These are phyloP conservation scores for Deroptyus accipitrinus DNA, from an alignment of 2,113 vertebrate species.

Conservation along the genomic window DNA sequence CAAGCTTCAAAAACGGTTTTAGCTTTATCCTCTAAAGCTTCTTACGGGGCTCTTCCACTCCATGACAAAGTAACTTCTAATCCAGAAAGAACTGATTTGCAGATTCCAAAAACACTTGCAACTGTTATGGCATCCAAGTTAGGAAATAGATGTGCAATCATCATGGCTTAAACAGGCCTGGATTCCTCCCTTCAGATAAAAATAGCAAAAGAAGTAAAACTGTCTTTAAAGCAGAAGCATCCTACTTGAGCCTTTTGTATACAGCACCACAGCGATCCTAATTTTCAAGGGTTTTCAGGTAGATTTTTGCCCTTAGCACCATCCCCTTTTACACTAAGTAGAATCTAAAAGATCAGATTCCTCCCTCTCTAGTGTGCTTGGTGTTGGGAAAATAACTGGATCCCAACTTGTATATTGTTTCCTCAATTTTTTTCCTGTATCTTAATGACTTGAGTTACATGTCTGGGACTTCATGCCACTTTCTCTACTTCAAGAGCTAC, in stretches of 20 bases:
- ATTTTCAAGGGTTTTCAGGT: neutral
- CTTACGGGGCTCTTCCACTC: neutral
- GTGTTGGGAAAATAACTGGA: neutral
- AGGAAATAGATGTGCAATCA: neutral
- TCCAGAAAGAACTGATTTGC: neutral
- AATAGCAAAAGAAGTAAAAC: neutral
- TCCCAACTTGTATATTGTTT: neutral
- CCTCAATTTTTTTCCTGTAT: neutral
- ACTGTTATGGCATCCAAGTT: neutral
- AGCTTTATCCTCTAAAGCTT: neutral
- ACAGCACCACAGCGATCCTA: neutral
- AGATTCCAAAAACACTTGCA: neutral
- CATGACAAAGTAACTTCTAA: neutral
- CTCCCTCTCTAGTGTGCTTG: neutral
- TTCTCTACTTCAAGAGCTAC: neutral
- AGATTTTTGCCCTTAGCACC: neutral
- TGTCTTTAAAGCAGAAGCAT: neutral
- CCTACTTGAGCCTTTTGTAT: neutral
- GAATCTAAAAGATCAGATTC: neutral
- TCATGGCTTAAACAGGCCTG: neutral
- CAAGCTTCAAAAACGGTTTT: neutral
- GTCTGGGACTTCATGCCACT: neutral
- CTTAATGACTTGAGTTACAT: neutral
- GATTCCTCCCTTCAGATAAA: neutral
- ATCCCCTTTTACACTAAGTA: neutral